Percentiles rank a stretch among this genome's conserved stretches.
Evolutionary conservation across 2,113 vertebrate genomes (phyloP).

Genomic region (Hippocampus guttulatus): DNA sequence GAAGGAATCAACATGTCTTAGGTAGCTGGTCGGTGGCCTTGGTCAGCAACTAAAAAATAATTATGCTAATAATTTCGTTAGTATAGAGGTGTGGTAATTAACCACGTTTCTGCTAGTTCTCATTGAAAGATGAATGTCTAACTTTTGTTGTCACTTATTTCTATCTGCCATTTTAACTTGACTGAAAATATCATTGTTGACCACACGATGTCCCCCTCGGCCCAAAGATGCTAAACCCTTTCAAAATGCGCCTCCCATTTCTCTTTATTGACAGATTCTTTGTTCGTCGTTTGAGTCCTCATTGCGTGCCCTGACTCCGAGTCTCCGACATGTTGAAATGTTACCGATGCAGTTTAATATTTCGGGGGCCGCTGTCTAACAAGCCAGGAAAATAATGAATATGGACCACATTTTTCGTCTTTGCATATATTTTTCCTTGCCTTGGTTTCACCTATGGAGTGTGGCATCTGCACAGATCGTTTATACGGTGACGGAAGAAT

Average conservation of each 20-base stretch:
- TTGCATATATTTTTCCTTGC: conserved; percentile 39
- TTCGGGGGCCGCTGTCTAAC: neutral
- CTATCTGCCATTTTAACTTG: neutral
- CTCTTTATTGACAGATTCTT: conserved; percentile 22
- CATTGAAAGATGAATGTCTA: too few species aligned
- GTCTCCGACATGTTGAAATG: conserved; percentile 7
- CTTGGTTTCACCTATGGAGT: conserved; percentile 32
- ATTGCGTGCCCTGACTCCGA: neutral
- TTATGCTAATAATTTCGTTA: neutral
- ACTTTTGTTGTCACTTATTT: neutral
- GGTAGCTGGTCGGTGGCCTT: too few species aligned
- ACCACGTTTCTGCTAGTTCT: neutral
- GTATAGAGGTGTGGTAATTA: neutral
- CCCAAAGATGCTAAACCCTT: neutral
- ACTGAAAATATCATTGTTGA: neutral
- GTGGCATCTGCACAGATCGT: conserved; percentile 47
- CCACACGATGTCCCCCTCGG: conserved; percentile 45
- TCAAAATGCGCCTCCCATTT: conserved; percentile 39
- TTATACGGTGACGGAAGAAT: conserved; percentile 69
- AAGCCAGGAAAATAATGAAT: conserved; percentile 30
- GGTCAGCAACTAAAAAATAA: neutral
- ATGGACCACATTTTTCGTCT: conserved; percentile 1
- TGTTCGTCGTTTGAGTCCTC: conserved; percentile 34
- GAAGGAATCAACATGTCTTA: neutral
- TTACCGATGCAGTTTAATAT: neutral